A percentile compares a stretch with the other conserved stretches of the same genome.
Evolutionary conservation across 2,888 invertebrate genomes (phyloP).

Genomic region (Drosophila nr. medialis): DNA sequence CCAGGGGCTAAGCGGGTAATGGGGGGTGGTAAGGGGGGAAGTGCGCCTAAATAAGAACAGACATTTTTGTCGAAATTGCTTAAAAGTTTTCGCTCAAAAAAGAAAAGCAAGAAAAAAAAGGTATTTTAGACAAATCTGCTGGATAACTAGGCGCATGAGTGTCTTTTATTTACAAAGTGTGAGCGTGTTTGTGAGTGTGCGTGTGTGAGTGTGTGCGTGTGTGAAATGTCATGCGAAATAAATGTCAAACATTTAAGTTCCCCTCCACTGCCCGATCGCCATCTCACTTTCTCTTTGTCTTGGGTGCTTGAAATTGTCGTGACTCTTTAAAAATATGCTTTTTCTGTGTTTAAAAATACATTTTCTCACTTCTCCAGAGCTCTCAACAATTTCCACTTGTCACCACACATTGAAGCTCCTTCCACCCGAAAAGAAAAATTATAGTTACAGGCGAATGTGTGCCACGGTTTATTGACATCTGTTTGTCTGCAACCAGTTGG

Average conservation of each 20-base stretch:
- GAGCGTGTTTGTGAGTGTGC: not conserved
- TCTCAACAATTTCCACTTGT: slow-evolving; percentile 66
- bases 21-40: not conserved
- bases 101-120: slow-evolving; percentile 52
- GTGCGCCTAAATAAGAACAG: slow-evolving; percentile 56
- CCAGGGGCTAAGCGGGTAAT: not conserved
- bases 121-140: slow-evolving; percentile 48
- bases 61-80: slow-evolving; percentile 67
- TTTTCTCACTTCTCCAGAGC: slow-evolving; percentile 32
- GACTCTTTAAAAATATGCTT: slow-evolving; percentile 52
- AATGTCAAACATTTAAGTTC: slow-evolving; percentile 56
- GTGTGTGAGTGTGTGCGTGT: slow-evolving; percentile 40
- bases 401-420: slow-evolving; percentile 46
- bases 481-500: slow-evolving; percentile 34
- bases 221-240: slow-evolving; percentile 75
- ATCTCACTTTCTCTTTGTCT: slow-evolving; percentile 20
- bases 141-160: slow-evolving; percentile 68
- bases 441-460: slow-evolving; percentile 57
- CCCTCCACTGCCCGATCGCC: not conserved
- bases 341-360: slow-evolving; percentile 47
- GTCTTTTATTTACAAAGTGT: slow-evolving; percentile 14
- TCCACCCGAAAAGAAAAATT: slow-evolving; percentile 9
- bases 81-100: slow-evolving; percentile 55
- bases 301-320: slow-evolving; percentile 56
- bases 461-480: slow-evolving; percentile 73